phyloP scores from a whole-genome alignment of 1,140 invertebrate species.

The Drosophila mojavensis region DNA sequence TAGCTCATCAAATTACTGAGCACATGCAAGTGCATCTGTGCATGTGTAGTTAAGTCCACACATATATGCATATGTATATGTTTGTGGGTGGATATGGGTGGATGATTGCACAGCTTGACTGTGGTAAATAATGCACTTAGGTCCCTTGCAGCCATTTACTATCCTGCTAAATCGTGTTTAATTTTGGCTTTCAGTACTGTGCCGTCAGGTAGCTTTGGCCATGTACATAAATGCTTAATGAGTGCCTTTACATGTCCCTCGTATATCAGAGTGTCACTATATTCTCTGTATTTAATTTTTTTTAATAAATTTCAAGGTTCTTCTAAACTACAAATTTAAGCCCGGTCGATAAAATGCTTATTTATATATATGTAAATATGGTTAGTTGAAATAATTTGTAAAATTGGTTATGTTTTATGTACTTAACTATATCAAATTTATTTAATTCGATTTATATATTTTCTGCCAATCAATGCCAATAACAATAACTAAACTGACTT shows the following conservation, averaged over 20 bases:
- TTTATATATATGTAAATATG: no score
- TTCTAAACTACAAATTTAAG: no score
- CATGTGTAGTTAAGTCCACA: slow-evolving; percentile 46
- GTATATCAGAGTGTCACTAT: slow-evolving; percentile 71
- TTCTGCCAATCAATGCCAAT: no score
- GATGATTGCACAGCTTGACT: background rate
- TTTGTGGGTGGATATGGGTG: slow-evolving; percentile 12
- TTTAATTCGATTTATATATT: background rate
- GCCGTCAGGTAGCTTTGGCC: slow-evolving; percentile 30
- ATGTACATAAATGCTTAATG: slow-evolving; percentile 2
- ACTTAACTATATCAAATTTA: background rate
- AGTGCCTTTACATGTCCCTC: slow-evolving; percentile 46
- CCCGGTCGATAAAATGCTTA: no score
- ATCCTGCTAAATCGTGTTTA: slow-evolving; percentile 59
- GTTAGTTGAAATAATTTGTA: no score
- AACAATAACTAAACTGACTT: background rate
- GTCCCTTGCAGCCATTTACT: slow-evolving; percentile 42
- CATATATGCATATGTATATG: background rate
- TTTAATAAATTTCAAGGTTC: background rate
- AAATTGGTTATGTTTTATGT: no score
- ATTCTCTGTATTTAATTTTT: background rate
- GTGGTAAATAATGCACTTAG: slow-evolving; percentile 46
- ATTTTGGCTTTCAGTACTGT: slow-evolving; percentile 41
- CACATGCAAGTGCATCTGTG: slow-evolving; percentile 69
- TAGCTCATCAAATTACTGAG: slow-evolving; percentile 72